Percentiles rank a stretch among this genome's conserved stretches.
Conservation (phyloP, 1,140 invertebrate genomes). For the Zaprionus gabonicus region DNA sequence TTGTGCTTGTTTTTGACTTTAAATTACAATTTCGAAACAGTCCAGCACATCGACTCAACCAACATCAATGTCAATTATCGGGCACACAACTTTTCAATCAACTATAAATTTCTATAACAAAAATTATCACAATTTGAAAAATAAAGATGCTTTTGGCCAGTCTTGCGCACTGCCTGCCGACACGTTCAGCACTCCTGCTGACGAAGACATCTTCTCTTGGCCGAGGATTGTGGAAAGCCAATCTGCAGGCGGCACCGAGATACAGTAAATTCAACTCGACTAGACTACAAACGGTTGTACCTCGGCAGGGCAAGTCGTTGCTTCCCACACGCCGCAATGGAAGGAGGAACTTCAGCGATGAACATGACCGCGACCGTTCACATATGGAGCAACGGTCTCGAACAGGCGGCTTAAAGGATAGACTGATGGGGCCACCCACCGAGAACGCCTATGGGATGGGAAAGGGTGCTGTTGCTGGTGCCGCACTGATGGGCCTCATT, state of each 20-base stretch:
- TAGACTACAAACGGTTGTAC: not conserved
- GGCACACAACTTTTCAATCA: not conserved
- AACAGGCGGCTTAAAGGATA: constrained; percentile 68
- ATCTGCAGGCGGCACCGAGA: constrained; percentile 7
- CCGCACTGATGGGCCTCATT: constrained; percentile 93
- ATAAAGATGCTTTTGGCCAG: constrained; percentile 61
- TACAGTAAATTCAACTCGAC: not conserved
- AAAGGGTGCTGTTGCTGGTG: constrained; percentile 94
- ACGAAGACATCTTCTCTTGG: not conserved
- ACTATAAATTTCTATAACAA: not conserved
- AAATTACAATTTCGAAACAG: not conserved
- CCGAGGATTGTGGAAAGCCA: constrained; percentile 45
- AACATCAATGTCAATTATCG: not conserved
- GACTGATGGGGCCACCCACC: constrained; percentile 74
- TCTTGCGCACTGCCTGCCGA: constrained; percentile 34
- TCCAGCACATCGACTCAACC: not conserved
- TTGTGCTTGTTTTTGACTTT: too few relatives aligned
- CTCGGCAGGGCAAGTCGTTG: constrained; percentile 10
- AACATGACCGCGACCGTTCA: constrained; percentile 44
- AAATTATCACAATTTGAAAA: not conserved
- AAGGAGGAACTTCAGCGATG: constrained; percentile 54
- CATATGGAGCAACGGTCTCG: constrained; percentile 46
- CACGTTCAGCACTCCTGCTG: constrained; percentile 42
- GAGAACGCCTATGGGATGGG: constrained; percentile 92
- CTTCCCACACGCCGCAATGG: constrained; percentile 4